These are phyloP conservation scores for Anguilla megastoma DNA, from an alignment of 2,797 vertebrate genomes.

Conservation along the genomic window DNA sequence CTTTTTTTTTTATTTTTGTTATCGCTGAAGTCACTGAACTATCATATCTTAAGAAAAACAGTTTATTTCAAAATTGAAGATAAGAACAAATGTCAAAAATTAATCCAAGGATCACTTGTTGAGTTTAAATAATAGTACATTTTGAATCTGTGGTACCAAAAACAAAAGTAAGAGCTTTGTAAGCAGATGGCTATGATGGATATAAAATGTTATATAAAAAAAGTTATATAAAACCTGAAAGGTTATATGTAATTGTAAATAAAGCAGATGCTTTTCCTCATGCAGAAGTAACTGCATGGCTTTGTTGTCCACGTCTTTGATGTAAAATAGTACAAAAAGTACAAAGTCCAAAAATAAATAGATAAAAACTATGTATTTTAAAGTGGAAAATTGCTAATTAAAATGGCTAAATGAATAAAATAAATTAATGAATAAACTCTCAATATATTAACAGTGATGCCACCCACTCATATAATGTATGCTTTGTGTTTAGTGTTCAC, in stretches of 20 bases:
- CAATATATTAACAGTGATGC: neutral
- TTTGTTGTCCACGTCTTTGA: neutral
- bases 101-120: neutral
- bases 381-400: neutral
- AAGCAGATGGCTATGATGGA: neutral
- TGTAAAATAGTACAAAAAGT: neutral
- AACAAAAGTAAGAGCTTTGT: neutral
- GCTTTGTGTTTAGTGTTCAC: neutral
- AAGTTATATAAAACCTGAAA: neutral
- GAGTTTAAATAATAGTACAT: neutral
- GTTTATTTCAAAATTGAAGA: neutral
- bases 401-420: neutral
- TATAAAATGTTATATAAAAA: neutral
- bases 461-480: neutral
- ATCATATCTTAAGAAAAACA: neutral
- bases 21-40: neutral
- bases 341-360: neutral
- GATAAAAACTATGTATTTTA: neutral
- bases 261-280: neutral
- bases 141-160: neutral
- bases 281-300: neutral
- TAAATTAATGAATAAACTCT: neutral
- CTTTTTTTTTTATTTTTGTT: neutral
- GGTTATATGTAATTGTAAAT: neutral
- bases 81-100: neutral